These are phyloP conservation scores for Paralinhomoeus sp. DNA, from an alignment of 2,888 invertebrate genomes.

Conservation along the genomic window DNA sequence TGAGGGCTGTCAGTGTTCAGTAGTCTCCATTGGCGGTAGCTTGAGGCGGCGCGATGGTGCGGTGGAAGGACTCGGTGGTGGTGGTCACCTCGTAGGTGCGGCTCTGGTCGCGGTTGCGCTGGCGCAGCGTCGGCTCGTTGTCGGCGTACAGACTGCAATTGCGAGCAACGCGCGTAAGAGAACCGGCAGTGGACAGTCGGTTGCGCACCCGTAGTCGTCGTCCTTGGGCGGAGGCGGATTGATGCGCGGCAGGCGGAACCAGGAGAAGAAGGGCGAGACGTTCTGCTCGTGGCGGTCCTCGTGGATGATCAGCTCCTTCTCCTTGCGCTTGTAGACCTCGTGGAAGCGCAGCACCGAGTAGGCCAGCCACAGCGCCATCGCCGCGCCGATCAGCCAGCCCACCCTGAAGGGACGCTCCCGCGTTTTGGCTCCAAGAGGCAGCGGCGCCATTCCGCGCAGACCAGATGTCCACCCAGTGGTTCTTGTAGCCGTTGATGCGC, in stretches of 20 bases:
- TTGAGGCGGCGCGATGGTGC: slow-evolving; percentile 23
- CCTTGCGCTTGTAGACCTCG: slow-evolving; percentile 25
- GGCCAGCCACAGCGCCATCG: slow-evolving; percentile 29
- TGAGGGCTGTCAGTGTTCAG: too few species aligned
- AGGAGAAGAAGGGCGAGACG: slow-evolving; percentile 23
- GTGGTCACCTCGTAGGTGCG: slow-evolving; percentile 23
- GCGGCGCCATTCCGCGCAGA: too few species aligned
- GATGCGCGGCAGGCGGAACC: slow-evolving; percentile 24
- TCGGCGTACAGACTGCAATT: slow-evolving; percentile 19
- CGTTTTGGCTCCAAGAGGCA: too few species aligned
- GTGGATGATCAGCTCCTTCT: slow-evolving; percentile 12
- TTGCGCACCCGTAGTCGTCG: not conserved
- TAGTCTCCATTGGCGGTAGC: too few species aligned
- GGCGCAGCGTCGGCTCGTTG: slow-evolving; percentile 16
- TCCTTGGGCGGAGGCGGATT: slow-evolving; percentile 11
- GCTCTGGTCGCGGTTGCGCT: slow-evolving; percentile 12
- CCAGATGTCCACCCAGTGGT: slow-evolving; percentile 30
- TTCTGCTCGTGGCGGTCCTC: slow-evolving; percentile 12
- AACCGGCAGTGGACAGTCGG: not conserved
- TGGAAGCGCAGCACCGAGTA: slow-evolving; percentile 23
- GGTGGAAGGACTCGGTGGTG: slow-evolving; percentile 24
- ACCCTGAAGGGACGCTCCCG: too few species aligned
- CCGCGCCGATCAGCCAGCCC: slow-evolving; percentile 28
- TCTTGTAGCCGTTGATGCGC: slow-evolving; percentile 27
- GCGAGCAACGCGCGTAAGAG: not conserved